Evolutionary conservation across 2,888 invertebrate genomes (phyloP).

Genomic region (Cerceris ruficornis): DNA sequence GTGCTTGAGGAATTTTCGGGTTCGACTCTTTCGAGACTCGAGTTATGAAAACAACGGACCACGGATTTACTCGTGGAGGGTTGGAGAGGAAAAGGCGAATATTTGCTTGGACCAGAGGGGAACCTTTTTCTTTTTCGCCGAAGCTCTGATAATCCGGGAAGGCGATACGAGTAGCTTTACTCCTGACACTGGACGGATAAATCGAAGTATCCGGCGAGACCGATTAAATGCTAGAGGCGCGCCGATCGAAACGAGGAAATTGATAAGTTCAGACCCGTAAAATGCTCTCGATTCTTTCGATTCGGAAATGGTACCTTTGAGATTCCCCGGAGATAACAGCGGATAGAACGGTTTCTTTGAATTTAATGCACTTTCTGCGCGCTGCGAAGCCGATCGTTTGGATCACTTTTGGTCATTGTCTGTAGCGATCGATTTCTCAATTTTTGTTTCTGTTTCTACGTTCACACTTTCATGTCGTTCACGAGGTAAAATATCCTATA

Average conservation of each 20-base stretch:
- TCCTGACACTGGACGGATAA: slow-evolving; percentile 37
- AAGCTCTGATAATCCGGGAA: slow-evolving; percentile 68
- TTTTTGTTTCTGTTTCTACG: too few species aligned
- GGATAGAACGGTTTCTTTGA: not conserved
- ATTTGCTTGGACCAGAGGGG: slow-evolving; percentile 64
- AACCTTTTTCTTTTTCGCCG: slow-evolving; percentile 7
- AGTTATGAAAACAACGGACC: slow-evolving; percentile 65
- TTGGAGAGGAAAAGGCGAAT: slow-evolving; percentile 63
- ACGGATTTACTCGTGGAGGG: slow-evolving; percentile 27
- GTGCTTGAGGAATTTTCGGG: slow-evolving; percentile 44
- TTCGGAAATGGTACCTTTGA: not conserved
- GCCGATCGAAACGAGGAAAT: slow-evolving; percentile 49
- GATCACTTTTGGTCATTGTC: too few species aligned
- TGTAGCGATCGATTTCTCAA: too few species aligned
- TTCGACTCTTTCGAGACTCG: slow-evolving; percentile 51
- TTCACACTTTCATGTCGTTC: too few species aligned
- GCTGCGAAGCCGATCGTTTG: too few species aligned
- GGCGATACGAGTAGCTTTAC: slow-evolving; percentile 57
- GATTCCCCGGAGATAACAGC: not conserved
- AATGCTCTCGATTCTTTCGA: slow-evolving; percentile 9
- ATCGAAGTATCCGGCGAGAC: slow-evolving; percentile 45
- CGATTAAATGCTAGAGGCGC: slow-evolving; percentile 61
- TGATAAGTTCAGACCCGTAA: slow-evolving; percentile 56
- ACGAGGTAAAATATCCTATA: too few species aligned
- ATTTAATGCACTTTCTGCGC: not conserved